These are phyloP conservation scores for Setophaga petechia DNA, from an alignment of 2,113 vertebrate genomes.

Conservation along the genomic window DNA sequence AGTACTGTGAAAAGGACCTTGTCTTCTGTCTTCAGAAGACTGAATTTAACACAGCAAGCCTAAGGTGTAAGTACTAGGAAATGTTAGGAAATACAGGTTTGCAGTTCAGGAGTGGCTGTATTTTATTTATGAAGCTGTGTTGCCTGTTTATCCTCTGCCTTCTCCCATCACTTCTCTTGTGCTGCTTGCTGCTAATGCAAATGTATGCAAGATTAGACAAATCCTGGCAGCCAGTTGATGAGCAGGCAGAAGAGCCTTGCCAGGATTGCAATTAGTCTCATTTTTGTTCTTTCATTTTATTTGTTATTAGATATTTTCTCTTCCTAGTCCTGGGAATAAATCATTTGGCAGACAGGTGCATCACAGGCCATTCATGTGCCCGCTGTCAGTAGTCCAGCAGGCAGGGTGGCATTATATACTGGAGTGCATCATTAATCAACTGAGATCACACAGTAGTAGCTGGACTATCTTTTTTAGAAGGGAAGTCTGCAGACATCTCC, in stretches of 20 bases:
- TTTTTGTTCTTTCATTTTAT: conserved; percentile 3
- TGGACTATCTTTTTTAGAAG: neutral
- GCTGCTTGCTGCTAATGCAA: conserved; percentile 21
- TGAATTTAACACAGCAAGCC: neutral
- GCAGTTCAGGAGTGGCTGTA: neutral
- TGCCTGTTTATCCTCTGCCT: neutral
- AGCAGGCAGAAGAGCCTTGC: neutral
- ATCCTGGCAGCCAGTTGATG: conserved; percentile 12
- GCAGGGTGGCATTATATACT: neutral
- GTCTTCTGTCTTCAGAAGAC: neutral
- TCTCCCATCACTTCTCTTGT: neutral
- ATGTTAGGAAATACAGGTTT: neutral
- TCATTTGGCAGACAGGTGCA: neutral
- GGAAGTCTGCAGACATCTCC: neutral
- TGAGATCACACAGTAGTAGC: neutral
- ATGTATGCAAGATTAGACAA: conserved; percentile 49
- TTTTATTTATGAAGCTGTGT: neutral
- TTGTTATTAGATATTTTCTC: neutral
- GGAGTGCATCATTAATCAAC: neutral
- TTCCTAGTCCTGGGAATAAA: neutral
- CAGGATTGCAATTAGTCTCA: conserved; percentile 13
- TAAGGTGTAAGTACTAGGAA: neutral
- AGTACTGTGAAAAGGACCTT: neutral
- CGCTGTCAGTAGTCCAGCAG: neutral
- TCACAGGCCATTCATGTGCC: neutral